These are phyloP conservation scores for Agrotis clavis DNA, from an alignment of 2,888 invertebrate species.

Conservation along the genomic window DNA sequence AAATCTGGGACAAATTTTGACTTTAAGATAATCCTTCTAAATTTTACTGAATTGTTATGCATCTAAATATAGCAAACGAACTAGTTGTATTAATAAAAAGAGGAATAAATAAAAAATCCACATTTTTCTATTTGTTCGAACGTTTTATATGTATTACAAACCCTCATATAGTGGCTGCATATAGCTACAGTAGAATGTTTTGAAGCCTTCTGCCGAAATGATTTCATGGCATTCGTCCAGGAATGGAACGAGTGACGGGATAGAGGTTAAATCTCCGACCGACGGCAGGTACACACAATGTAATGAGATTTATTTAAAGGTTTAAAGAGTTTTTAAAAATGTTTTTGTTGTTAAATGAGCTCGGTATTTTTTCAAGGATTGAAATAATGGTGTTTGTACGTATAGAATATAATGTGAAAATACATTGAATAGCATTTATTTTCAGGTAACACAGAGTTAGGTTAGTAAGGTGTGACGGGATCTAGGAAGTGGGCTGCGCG, in stretches of 20 bases:
- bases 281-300: conserved; percentile 35
- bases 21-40: conserved; percentile 62
- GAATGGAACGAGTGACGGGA: conserved; percentile 48
- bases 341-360: conserved; percentile 37
- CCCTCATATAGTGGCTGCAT: background rate
- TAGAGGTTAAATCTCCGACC: conserved; percentile 49
- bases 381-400: conserved; percentile 15
- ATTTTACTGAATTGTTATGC: conserved; percentile 45
- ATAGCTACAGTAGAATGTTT: conserved; percentile 45
- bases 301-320: conserved; percentile 52
- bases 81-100: background rate
- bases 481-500: conserved; percentile 36
- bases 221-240: conserved; percentile 61
- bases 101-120: background rate
- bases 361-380: conserved; percentile 17
- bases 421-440: conserved; percentile 55
- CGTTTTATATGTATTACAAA: conserved; percentile 8
- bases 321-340: conserved; percentile 54
- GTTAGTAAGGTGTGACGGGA: conserved; percentile 42
- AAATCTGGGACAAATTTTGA: conserved; percentile 72
- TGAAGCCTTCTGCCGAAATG: conserved; percentile 53
- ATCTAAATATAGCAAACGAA: conserved; percentile 13
- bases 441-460: conserved; percentile 38
- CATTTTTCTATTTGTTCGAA: conserved; percentile 28
- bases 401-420: conserved; percentile 16